Evolutionary conservation across 2,888 invertebrate genomes (phyloP).

Genomic region (Patella ulyssiponensis): DNA sequence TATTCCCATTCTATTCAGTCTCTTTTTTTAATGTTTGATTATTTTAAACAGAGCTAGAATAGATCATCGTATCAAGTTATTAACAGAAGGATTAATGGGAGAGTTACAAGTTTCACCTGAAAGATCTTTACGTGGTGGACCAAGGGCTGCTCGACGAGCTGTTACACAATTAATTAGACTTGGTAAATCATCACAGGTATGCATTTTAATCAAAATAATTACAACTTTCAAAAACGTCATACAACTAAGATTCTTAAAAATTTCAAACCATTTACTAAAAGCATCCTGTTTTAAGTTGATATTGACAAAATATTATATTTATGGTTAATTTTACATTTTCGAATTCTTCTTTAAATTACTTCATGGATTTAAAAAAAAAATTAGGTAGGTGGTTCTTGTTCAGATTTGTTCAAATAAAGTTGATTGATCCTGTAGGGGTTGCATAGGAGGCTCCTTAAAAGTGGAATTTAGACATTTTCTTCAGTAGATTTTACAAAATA

Average conservation of each 20-base stretch:
- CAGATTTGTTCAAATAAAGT: too few relatives aligned
- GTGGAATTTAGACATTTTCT: too few relatives aligned
- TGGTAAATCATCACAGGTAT: constrained; percentile 82
- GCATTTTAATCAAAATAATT: constrained; percentile 85
- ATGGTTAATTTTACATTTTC: too few relatives aligned
- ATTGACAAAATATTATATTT: too few relatives aligned
- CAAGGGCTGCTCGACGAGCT: constrained; percentile 87
- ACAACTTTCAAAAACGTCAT: constrained; percentile 86
- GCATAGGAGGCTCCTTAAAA: too few relatives aligned
- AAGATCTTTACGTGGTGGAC: constrained; percentile 88
- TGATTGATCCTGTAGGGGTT: too few relatives aligned
- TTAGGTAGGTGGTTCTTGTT: too few relatives aligned
- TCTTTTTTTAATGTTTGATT: neutral
- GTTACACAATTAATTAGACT: constrained; percentile 87
- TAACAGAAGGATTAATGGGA: constrained; percentile 89
- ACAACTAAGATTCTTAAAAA: constrained; percentile 83
- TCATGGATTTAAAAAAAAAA: too few relatives aligned
- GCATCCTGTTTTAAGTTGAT: too few relatives aligned
- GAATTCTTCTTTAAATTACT: too few relatives aligned
- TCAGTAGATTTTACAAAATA: too few relatives aligned
- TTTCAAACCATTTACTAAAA: constrained; percentile 37
- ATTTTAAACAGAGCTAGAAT: constrained; percentile 62
- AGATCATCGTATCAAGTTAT: constrained; percentile 73
- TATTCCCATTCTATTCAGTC: neutral
- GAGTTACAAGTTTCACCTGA: constrained; percentile 92